A percentile compares a stretch with the other conserved stretches of the same genome.
phyloP scores from a whole-genome alignment of 2,888 invertebrate species.

The Acrobasis consociella region DNA sequence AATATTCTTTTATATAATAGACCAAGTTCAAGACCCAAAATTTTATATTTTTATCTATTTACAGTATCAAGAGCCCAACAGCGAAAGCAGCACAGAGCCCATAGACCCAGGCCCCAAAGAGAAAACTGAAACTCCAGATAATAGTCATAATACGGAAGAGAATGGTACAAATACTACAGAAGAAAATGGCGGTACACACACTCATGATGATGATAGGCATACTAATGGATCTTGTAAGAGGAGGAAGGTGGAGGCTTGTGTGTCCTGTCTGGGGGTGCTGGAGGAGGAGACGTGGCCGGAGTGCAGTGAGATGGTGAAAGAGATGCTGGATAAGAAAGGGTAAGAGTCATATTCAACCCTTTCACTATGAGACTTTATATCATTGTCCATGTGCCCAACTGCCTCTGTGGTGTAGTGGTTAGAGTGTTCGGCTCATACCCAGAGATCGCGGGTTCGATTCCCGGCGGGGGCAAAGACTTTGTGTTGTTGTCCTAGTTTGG shows the following conservation, averaged over 20 bases:
- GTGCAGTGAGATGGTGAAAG: constrained; percentile 75
- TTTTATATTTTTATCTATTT: neutral
- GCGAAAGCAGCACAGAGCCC: neutral
- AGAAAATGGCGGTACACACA: constrained; percentile 28
- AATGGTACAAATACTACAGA: constrained; percentile 17
- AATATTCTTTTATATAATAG: no score
- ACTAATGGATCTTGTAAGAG: constrained; percentile 61
- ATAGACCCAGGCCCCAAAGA: neutral
- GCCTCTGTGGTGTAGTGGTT: no score
- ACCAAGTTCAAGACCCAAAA: no score
- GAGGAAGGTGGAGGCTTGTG: constrained; percentile 81
- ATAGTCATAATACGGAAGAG: constrained; percentile 21
- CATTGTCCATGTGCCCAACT: no score
- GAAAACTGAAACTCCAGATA: constrained; percentile 15
- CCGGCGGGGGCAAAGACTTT: no score
- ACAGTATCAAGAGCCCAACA: constrained; percentile 10
- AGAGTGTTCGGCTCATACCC: no score
- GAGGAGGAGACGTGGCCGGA: constrained; percentile 83
- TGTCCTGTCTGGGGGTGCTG: constrained; percentile 88
- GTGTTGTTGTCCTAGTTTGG: no score
- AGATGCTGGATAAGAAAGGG: constrained; percentile 77
- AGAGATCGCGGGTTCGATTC: no score
- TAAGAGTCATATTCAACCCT: no score
- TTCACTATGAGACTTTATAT: no score
- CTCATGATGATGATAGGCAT: no score